phyloP scores from a whole-genome alignment of 2,113 vertebrate genomes.

The Eulemur macaco region DNA sequence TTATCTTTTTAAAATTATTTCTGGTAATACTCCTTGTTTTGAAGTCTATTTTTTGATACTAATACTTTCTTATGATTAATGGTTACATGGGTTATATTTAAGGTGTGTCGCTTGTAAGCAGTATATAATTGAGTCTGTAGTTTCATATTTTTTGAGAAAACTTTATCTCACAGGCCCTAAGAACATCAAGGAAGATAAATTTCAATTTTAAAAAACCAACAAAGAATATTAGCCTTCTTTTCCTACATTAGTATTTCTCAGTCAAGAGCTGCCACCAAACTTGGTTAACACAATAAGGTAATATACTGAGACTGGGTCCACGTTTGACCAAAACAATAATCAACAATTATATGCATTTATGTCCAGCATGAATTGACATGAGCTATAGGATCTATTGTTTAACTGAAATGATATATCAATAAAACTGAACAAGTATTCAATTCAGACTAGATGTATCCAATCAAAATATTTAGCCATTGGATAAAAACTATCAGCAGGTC shows the following conservation, averaged over 20 bases:
- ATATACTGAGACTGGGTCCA: not conserved
- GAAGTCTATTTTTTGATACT: not conserved
- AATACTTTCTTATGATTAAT: conserved; percentile 2
- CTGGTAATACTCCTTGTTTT: not conserved
- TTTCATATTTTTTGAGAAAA: not conserved
- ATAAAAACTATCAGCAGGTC: not conserved
- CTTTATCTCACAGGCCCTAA: not conserved
- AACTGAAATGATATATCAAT: not conserved
- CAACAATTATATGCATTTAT: not conserved
- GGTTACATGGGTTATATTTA: not conserved
- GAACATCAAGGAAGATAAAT: conserved; percentile 4
- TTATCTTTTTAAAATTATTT: not conserved
- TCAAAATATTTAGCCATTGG: not conserved
- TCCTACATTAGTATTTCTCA: not conserved
- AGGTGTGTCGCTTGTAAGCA: not conserved
- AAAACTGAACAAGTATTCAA: not conserved
- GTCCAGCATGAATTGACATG: not conserved
- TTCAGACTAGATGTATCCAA: not conserved
- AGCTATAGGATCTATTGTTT: not conserved
- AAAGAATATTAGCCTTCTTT: not conserved
- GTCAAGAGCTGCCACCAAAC: not conserved
- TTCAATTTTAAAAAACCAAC: conserved; percentile 18
- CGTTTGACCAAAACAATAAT: not conserved
- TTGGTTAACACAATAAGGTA: not conserved
- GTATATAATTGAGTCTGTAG: not conserved